Base-by-base conservation (phyloP, 2,797 vertebrate species). In the Siniperca undulata region DNA sequence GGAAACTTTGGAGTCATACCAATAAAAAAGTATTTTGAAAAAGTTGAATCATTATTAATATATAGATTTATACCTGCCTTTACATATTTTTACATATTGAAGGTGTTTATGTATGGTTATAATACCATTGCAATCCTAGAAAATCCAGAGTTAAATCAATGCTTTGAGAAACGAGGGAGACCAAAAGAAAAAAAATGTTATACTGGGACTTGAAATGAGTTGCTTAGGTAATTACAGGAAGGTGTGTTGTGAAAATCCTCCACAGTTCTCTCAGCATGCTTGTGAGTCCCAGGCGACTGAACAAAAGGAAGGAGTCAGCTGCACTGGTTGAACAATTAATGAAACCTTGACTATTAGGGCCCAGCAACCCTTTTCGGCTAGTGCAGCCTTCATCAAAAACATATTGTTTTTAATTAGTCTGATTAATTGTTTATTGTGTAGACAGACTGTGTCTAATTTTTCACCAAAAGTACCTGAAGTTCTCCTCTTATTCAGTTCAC, bases 341-440 rank as follows among this genome's bases (percentile, higher is more conserved):
- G 55, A 68, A 85, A 71, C 81, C 80, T 56, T 34, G 70, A 81
- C 70, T 83, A 60, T 88, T 78, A 78, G 46, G 62, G 66, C 14
- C 77, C 4, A 11, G 67, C 72, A 66, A 66, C 68, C 52, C 40
- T 87, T 78, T 83, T 66, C 2, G 0, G 38, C 10, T 5, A 36
- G 68, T 58, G 8, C 50, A 84, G 78, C 77, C 61, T 85, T 87
- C 80, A 83, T 89, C 85, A 84, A 71, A 90, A 91, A 86, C 85
- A 77, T 83, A 59, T 84, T 36, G 76, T 88, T 91, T 92, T 92
- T 87, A 92, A 94, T 94, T 91, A 90, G 89, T 80, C 78, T 80
- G 73, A 93, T 93, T 87, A 86, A 30, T 30, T 30, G 30, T 30
- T 30, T 30, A 30, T 30, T 30, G 30, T 30, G 30, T 30, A 30